These are phyloP conservation scores for Microctenopoma stevenorrisi DNA, from an alignment of 2,797 vertebrate genomes.

Conservation along the genomic window DNA sequence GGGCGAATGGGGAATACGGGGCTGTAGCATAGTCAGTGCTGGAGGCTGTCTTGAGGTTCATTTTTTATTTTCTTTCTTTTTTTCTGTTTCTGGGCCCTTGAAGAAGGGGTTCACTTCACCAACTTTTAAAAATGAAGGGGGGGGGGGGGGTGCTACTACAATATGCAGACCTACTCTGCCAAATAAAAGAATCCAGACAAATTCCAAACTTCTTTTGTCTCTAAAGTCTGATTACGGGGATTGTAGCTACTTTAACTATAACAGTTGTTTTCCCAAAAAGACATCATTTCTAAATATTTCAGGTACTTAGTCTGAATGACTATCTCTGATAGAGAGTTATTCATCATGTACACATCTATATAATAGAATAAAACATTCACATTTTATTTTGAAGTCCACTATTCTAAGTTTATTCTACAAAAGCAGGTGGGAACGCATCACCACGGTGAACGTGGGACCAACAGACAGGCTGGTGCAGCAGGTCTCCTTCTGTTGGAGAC, in stretches of 20 bases:
- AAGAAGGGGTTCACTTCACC: slow-evolving; percentile 43
- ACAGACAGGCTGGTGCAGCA: too few species aligned
- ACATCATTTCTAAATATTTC: too few species aligned
- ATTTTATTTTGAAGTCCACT: neutral
- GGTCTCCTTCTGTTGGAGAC: neutral
- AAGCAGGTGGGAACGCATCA: too few species aligned
- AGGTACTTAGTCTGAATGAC: neutral
- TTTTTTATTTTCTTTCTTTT: slow-evolving; percentile 18
- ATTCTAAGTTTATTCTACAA: too few species aligned
- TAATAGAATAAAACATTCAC: neutral
- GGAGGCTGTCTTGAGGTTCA: slow-evolving; percentile 59
- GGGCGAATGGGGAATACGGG: slow-evolving; percentile 61
- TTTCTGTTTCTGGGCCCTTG: slow-evolving; percentile 29
- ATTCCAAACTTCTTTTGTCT: neutral
- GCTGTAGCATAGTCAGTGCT: slow-evolving; percentile 64
- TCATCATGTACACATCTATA: too few species aligned
- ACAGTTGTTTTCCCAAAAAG: neutral
- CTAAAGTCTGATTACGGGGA: neutral
- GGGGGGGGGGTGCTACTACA: slow-evolving; percentile 29
- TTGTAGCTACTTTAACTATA: neutral
- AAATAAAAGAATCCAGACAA: neutral
- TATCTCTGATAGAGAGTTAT: neutral
- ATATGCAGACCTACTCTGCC: slow-evolving; percentile 3
- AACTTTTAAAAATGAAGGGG: slow-evolving; percentile 35
- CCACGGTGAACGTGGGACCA: neutral